Percentiles rank a stretch among this genome's conserved stretches.
Conservation (phyloP, 1,140 invertebrate species). For the Agraylea sexmaculata region DNA sequence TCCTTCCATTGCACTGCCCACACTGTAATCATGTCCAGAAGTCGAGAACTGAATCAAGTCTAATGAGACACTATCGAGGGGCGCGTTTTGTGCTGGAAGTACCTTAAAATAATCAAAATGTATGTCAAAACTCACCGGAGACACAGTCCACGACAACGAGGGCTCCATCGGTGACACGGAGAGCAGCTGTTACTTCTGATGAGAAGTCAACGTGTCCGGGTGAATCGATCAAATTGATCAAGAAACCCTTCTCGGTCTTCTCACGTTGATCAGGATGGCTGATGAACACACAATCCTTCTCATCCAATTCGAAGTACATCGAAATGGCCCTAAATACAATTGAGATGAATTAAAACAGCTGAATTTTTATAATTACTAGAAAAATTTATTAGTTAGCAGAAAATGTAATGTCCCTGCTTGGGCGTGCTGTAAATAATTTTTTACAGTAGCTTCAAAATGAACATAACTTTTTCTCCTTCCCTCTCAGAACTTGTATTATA, state of each 20-base stretch:
- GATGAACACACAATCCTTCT: conserved; percentile 87
- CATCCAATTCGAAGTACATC: conserved; percentile 93
- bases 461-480: no score
- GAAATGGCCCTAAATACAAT: conserved; percentile 76
- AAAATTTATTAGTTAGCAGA: no score
- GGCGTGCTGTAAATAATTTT: no score
- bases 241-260: conserved; percentile 86
- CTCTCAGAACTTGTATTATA: no score
- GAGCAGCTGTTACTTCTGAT: conserved; percentile 95
- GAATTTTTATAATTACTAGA: no score
- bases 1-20: conserved; percentile 43
- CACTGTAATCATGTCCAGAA: conserved; percentile 28
- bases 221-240: conserved; percentile 98
- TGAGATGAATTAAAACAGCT: no score
- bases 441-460: no score
- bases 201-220: conserved; percentile 99
- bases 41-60: conserved; percentile 19
- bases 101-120: conserved; percentile 8
- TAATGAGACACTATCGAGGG: conserved; percentile 32
- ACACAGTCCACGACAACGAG: conserved; percentile 99
- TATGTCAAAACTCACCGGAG: conserved; percentile 57
- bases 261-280: conserved; percentile 79
- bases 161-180: conserved; percentile 98
- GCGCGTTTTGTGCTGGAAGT: conserved; percentile 41
- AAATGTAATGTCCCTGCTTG: no score